Percentiles rank a stretch among this genome's conserved stretches.
Conservation (phyloP, 92 coral and sea anemone species). For the Muricea muricata region DNA sequence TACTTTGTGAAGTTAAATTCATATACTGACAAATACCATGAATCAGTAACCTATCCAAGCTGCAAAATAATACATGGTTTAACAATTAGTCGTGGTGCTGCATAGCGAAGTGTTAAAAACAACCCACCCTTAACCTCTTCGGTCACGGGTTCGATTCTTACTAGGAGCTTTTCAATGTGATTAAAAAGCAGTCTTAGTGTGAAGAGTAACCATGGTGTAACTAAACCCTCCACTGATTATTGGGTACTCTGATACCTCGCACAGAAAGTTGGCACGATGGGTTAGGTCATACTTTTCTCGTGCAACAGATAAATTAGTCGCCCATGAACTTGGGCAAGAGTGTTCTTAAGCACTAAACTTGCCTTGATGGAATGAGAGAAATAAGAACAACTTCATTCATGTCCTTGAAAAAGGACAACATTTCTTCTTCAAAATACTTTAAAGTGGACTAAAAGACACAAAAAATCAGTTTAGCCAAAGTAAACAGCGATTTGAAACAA, state of each 20-base stretch:
- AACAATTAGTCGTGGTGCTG: no score
- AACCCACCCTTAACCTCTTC: no score
- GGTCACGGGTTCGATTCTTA: no score
- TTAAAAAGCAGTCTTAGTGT: no score
- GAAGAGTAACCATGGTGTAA: no score
- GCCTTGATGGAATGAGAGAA: constrained; percentile 92
- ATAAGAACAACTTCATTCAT: constrained; percentile 73
- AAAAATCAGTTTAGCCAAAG: background rate
- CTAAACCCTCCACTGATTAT: no score
- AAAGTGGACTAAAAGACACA: constrained; percentile 69
- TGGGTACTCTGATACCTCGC: no score
- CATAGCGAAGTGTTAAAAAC: background rate
- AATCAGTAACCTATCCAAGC: constrained; percentile 89
- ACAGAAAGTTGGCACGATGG: no score
- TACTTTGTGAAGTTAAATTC: constrained; percentile 79
- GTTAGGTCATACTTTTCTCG: no score
- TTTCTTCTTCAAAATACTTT: constrained; percentile 80
- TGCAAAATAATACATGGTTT: constrained; percentile 27
- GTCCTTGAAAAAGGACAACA: constrained; percentile 73
- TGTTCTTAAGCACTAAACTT: background rate
- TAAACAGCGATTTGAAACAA: background rate
- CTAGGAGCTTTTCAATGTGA: no score
- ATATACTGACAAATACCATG: constrained; percentile 95
- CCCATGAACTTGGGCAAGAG: no score
- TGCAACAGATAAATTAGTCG: no score